These are phyloP conservation scores for Eulithis testata DNA, from an alignment of 2,888 invertebrate species.

Conservation along the genomic window DNA sequence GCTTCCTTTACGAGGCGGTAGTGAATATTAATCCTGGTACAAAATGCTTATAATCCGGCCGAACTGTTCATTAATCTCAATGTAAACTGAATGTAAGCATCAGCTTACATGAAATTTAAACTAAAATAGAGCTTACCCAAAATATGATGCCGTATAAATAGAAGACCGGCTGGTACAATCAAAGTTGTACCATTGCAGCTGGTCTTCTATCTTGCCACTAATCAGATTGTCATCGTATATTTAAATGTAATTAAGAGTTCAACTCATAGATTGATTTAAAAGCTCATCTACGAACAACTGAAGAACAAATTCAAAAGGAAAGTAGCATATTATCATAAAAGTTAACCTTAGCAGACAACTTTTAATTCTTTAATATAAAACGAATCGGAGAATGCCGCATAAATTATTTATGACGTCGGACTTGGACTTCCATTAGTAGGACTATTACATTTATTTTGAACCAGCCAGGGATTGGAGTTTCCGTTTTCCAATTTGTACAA, in stretches of 20 bases:
- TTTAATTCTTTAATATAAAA: conserved; percentile 63
- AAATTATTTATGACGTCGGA: conserved; percentile 63
- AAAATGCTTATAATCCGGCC: conserved; percentile 62
- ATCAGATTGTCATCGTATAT: conserved; percentile 9
- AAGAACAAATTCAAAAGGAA: conserved; percentile 11
- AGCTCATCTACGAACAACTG: conserved; percentile 1
- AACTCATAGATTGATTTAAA: conserved; percentile 14
- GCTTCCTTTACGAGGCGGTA: conserved; percentile 65
- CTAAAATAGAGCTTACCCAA: conserved; percentile 28
- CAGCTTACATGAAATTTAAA: conserved; percentile 43
- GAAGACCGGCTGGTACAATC: too few relatives aligned
- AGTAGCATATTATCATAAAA: conserved; percentile 11
- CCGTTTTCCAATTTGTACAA: conserved; percentile 32
- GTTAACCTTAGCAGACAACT: conserved; percentile 37
- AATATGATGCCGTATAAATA: conserved; percentile 7
- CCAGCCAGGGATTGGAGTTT: conserved; percentile 41
- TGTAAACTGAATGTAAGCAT: conserved; percentile 58
- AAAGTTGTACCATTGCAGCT: too few relatives aligned
- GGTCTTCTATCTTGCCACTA: conserved; percentile 9
- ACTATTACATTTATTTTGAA: conserved; percentile 60
- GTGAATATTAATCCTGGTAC: conserved; percentile 74
- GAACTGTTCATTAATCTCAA: conserved; percentile 71
- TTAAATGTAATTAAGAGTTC: conserved; percentile 3
- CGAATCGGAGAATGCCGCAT: conserved; percentile 55
- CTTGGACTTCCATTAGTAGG: conserved; percentile 61